Base-by-base conservation (phyloP, 2,797 vertebrate genomes). In the Amblyopsis hoosieri region DNA sequence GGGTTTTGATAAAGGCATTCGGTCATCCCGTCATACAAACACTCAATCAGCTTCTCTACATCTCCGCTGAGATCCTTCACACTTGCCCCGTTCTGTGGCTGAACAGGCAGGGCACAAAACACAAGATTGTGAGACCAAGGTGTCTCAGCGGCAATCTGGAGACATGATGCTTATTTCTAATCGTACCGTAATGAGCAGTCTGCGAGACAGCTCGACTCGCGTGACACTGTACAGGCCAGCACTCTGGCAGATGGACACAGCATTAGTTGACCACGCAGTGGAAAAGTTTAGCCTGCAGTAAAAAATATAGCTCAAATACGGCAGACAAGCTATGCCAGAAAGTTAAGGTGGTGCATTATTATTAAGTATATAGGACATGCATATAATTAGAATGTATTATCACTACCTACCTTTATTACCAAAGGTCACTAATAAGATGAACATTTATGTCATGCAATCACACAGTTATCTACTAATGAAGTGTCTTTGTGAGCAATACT, bases 191-290 rank as follows among this genome's bases (percentile, higher is more conserved):
- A 97, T 93, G 29, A 93, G 87, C 67, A 95, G 94, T 61, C 95
- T 87, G 19, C 88, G 91, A 2, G 95, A 96, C 46, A 87, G 86
- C 78, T 98, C 96, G 1, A 97, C 91, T 1, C 95, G 89, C 6
- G 89, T 90, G 67, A 96, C 91, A 1, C 69, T 60, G 5, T 23
- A 46, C 66, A 97, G 90, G 1, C 96, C 95, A 2, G 85, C 89
- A 0, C 94, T 94, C 56, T 73, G 88, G 71, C 95, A 98, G 72
- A 97, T 94, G 19, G 96, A 96, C 68, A 96, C 94, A 0, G 95
- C 87, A 58, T 96, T 98, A 29, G 95, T 97, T 57, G 95, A 97
- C 80, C 91, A 91, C 0, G 95, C 93, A 0, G 95, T 96, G 48
- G 94, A 97, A 82, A 97, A 96, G 78, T 96, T 96, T 84, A 97